Evolutionary conservation across 2,113 vertebrate genomes (phyloP).

Genomic region (Muntiacus muntjak): DNA sequence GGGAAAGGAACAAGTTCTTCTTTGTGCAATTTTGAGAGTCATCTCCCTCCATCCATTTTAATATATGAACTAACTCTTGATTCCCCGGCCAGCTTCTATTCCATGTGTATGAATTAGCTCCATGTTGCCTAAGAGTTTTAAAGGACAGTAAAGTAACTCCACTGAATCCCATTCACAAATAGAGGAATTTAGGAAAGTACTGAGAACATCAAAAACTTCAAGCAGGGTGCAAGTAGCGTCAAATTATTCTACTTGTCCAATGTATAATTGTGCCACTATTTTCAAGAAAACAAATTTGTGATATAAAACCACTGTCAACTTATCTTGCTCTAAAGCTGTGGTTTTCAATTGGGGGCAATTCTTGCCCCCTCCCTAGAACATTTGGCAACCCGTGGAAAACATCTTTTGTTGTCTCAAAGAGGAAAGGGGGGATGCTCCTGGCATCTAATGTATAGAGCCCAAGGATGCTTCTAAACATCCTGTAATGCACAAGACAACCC

Average conservation of each 20-base stretch:
- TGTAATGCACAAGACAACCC: not conserved
- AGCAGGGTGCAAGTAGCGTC: slow-evolving; percentile 59
- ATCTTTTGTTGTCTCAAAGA: not conserved
- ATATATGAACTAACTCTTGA: slow-evolving; percentile 60
- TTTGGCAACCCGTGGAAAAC: not conserved
- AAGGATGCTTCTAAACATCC: not conserved
- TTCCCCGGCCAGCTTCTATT: slow-evolving; percentile 43
- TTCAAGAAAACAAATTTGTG: slow-evolving; percentile 66
- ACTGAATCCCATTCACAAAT: slow-evolving; percentile 50
- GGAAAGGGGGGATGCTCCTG: not conserved
- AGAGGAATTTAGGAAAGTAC: slow-evolving; percentile 33
- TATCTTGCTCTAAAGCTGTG: slow-evolving; percentile 29
- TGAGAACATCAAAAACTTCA: slow-evolving; percentile 66
- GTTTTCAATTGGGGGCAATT: not conserved
- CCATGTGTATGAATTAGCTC: slow-evolving; percentile 30
- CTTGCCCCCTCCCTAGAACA: not conserved
- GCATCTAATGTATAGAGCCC: not conserved
- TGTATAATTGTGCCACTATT: slow-evolving; percentile 64
- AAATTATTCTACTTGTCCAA: slow-evolving; percentile 67
- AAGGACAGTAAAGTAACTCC: slow-evolving; percentile 69
- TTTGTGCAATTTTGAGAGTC: slow-evolving; percentile 43
- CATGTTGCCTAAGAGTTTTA: slow-evolving; percentile 64
- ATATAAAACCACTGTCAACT: slow-evolving; percentile 51
- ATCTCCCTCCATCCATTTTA: slow-evolving; percentile 43
- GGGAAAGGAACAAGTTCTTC: slow-evolving; percentile 58